These are phyloP conservation scores for Amiota mariae DNA, from an alignment of 2,888 invertebrate genomes.

Conservation along the genomic window DNA sequence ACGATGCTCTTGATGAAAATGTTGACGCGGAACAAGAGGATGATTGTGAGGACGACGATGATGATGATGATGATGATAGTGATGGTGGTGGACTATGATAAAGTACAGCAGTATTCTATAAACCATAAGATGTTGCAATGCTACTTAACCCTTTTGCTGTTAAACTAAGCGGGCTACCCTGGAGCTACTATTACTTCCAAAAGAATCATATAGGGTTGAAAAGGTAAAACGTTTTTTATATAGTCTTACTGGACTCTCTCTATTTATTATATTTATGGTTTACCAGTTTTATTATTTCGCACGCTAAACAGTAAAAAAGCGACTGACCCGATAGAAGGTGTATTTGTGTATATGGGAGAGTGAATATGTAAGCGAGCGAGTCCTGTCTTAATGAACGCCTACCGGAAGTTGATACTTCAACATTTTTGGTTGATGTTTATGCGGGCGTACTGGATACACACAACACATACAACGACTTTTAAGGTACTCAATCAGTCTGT, in stretches of 20 bases:
- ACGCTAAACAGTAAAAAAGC: constrained; percentile 13
- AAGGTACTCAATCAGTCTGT: constrained; percentile 25
- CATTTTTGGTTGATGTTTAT: constrained; percentile 46
- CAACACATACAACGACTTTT: neutral
- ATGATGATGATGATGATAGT: neutral
- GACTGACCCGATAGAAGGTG: neutral
- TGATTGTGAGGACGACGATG: constrained; percentile 8
- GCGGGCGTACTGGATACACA: constrained; percentile 58
- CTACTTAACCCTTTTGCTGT: constrained; percentile 63
- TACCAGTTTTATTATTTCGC: constrained; percentile 29
- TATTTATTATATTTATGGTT: constrained; percentile 47
- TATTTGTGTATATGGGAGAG: constrained; percentile 12
- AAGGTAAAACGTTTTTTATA: constrained; percentile 56
- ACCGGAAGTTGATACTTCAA: constrained; percentile 67
- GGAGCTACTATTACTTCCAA: neutral
- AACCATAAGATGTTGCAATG: constrained; percentile 34
- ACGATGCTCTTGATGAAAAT: neutral
- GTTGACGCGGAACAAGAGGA: neutral
- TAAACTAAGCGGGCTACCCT: constrained; percentile 30
- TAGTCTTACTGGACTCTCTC: constrained; percentile 48
- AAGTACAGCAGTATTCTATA: constrained; percentile 37
- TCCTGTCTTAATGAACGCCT: constrained; percentile 42
- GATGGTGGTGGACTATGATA: neutral
- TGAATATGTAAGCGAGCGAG: neutral
- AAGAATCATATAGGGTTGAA: constrained; percentile 48